Evolutionary conservation across 2,113 vertebrate genomes (phyloP).

Genomic region (Lophura nycthemera): DNA sequence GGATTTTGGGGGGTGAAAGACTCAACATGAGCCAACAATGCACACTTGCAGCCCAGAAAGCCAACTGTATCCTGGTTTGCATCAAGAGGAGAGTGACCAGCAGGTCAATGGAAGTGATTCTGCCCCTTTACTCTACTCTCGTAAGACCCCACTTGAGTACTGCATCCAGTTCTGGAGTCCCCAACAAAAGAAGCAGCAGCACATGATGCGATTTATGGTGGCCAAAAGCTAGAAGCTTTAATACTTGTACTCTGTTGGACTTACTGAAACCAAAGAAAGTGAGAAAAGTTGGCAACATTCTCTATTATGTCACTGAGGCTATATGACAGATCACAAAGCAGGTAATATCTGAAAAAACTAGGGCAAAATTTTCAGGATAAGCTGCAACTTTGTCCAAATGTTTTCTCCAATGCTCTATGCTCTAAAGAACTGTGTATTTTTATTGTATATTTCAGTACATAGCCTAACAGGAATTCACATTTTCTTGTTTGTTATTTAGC

Average conservation of each 20-base stretch:
- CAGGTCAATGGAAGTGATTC: no score
- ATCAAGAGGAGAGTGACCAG: no score
- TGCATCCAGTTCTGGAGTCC: no score
- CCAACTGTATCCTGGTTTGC: no score
- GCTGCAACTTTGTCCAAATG: not conserved
- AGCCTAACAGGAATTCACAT: not conserved
- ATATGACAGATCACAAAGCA: not conserved
- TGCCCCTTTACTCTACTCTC: no score
- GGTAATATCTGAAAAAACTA: not conserved
- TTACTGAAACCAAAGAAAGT: not conserved
- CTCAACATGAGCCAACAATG: no score
- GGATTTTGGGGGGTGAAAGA: no score
- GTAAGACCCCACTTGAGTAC: no score
- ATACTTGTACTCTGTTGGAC: not conserved
- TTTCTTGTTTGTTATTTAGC: not conserved
- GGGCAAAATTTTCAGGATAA: not conserved
- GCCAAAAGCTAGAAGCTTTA: not conserved
- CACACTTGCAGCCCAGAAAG: no score
- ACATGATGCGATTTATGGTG: not conserved
- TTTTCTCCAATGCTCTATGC: not conserved
- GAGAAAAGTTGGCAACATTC: accelerated
- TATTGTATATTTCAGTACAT: not conserved
- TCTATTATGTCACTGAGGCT: not conserved
- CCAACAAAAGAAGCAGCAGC: not conserved
- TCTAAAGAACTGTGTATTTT: not conserved